Evolutionary conservation across 2,888 invertebrate species (phyloP), one percentile per base, ranked within the genome.

Genomic region (Charanyca ferruginea): DNA sequence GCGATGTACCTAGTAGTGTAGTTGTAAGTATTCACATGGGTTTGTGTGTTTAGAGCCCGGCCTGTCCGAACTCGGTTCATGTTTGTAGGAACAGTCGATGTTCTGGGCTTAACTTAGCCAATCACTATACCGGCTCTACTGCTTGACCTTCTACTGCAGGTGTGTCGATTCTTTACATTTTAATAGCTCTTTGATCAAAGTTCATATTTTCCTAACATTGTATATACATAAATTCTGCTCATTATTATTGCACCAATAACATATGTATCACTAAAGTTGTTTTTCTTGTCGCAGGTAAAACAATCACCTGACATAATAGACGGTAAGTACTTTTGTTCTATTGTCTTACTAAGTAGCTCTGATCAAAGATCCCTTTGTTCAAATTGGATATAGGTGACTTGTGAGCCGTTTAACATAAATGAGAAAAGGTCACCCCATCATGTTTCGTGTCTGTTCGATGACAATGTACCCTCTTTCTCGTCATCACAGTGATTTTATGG

Each of bases 201-300:
- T 2, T 11, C 11, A 32, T 11, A 32, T 32, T 32, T 32, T 8
- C 4, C 16, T 28, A 16, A n/a, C 7, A 41, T 53, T 22, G 9
- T 62, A 5, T 54, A 55, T 71, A 3, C n/a, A n/a, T n/a, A n/a
- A n/a, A n/a, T 35, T 45, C n/a, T 9, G 25, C 18, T 54, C 25
- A 28, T 52, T 55, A 44, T 44, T 7, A 53, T 58, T 42, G 20
- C 22, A n/a, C 6, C n/a, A 49, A 47, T 4, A 13, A 16, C 38
- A 38, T 13, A 51, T n/a, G 20, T 59, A 44, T 53, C 23, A 71
- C 9, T 60, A 45, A 79, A 41, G 11, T 22, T 25, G 20, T 22
- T 69, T 45, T 60, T 66, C 51, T 79, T 73, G 58, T 79, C 70
- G 25, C 73, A 79, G 79, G 64, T 62, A 41, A n/a, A 59, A 66